These are phyloP conservation scores for Struthidea cinerea DNA, from an alignment of 2,113 vertebrate species.

Conservation along the genomic window DNA sequence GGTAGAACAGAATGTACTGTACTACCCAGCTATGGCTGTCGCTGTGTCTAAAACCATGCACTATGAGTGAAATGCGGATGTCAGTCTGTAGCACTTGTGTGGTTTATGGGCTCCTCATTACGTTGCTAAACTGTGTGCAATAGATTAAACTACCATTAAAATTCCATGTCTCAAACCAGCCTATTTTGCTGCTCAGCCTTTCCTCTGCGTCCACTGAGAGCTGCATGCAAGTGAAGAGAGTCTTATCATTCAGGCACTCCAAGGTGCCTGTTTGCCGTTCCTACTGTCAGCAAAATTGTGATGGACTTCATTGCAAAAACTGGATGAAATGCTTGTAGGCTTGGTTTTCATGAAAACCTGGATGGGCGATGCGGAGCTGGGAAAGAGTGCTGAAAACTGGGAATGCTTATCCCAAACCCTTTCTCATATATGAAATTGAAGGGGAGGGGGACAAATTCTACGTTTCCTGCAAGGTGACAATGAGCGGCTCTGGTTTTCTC, in stretches of 20 bases:
- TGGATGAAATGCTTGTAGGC: not conserved
- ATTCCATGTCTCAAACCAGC: not conserved
- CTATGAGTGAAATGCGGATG: conserved; percentile 11
- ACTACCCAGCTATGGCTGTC: not conserved
- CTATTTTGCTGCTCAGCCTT: not conserved
- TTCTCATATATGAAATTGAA: not conserved
- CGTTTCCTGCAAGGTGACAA: not conserved
- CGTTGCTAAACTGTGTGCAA: not conserved
- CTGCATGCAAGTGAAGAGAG: not conserved
- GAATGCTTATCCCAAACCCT: not conserved
- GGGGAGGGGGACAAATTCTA: not conserved
- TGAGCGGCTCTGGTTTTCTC: not conserved
- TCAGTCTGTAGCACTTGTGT: conserved; percentile 1
- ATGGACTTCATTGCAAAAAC: not conserved
- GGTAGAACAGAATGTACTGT: conserved; percentile 34
- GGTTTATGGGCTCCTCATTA: conserved; percentile 6
- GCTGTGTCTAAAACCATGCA: conserved; percentile 9
- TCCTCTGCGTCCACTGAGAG: not conserved
- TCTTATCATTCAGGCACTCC: not conserved
- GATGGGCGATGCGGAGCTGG: not conserved
- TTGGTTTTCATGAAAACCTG: not conserved
- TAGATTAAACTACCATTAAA: conserved; percentile 20
- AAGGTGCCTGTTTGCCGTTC: not conserved
- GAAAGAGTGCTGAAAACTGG: not conserved
- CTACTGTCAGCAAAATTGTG: not conserved